Conservation (phyloP, 2,113 vertebrate genomes). For the Centropus unirufus region DNA sequence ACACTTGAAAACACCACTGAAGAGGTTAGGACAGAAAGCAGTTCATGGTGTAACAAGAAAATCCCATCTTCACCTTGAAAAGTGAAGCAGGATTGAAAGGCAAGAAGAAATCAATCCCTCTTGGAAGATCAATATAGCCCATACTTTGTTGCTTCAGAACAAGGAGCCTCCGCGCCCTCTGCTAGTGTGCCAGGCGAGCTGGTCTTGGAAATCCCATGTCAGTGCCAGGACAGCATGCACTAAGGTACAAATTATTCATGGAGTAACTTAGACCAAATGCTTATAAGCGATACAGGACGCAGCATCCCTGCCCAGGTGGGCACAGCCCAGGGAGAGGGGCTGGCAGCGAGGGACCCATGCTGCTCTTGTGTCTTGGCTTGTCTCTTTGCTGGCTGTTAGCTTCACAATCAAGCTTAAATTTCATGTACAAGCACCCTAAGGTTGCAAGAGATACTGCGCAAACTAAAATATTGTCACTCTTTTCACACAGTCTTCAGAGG, state of each 20-base stretch:
- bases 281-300: neutral
- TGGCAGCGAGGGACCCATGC: neutral
- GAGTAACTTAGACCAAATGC: neutral
- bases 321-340: neutral
- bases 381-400: neutral
- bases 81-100: neutral
- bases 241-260: neutral
- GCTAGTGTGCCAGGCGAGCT: accelerated
- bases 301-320: neutral
- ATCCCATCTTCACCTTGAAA: neutral
- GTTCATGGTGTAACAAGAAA: neutral
- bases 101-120: neutral
- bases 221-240: accelerated
- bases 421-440: neutral
- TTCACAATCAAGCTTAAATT: neutral
- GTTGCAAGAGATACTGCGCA: neutral
- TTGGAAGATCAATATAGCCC: neutral
- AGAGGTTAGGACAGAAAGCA: neutral
- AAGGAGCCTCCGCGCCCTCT: neutral
- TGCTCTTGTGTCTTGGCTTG: accelerated
- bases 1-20: neutral
- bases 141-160: neutral
- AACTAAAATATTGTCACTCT: neutral
- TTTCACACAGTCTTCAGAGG: neutral
- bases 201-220: neutral